Conservation (phyloP, 1,140 invertebrate species). For the Hylaeus volcanicus region DNA sequence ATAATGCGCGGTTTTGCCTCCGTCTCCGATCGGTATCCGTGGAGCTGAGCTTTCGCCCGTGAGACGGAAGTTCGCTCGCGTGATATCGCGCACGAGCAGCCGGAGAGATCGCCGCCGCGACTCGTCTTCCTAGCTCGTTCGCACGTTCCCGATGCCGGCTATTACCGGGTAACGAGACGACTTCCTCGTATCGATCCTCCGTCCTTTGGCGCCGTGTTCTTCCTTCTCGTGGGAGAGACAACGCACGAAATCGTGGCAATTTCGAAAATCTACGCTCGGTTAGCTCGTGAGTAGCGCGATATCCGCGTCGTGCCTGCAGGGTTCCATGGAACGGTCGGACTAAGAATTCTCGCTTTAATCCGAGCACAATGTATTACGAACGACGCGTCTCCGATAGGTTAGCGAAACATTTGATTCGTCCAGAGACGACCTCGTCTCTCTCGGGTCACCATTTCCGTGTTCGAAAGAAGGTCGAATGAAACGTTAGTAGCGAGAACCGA, state of each 20-base stretch:
- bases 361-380: no score
- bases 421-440: no score
- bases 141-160: conserved; percentile 4
- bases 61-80: conserved; percentile 11
- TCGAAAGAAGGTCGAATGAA: neutral
- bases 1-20: conserved; percentile 24
- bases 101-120: neutral
- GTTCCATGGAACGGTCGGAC: no score
- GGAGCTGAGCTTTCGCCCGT: neutral
- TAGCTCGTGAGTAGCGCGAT: neutral
- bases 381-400: no score
- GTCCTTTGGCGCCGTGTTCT: neutral
- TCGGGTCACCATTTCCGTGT: neutral
- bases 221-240: neutral
- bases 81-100: neutral
- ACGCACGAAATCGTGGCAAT: neutral
- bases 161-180: conserved; percentile 30
- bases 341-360: no score
- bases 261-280: conserved; percentile 1
- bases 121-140: conserved; percentile 28
- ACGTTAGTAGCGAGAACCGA: conserved; percentile 10
- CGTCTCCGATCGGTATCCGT: conserved; percentile 1
- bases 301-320: no score
- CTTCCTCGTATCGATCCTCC: conserved; percentile 9
- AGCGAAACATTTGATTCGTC: neutral